A percentile compares a stretch with the other conserved stretches of the same genome.
These are phyloP conservation scores for Therioaphis trifolii DNA, from an alignment of 2,888 invertebrate genomes.

Conservation along the genomic window DNA sequence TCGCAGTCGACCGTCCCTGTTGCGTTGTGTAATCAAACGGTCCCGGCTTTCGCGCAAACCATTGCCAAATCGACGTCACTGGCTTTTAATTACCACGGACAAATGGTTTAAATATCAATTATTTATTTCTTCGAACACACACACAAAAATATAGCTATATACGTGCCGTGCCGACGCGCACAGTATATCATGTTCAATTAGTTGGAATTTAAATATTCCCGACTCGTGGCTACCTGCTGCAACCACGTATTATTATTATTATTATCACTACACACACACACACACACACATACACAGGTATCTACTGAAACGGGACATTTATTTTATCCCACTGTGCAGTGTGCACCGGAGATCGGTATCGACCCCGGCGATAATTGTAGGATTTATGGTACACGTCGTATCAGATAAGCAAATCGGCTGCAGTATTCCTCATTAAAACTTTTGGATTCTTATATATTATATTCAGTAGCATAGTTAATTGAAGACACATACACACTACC, in stretches of 20 bases:
- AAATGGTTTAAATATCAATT: background rate
- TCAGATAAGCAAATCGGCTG: conserved; percentile 37
- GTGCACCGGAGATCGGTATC: conserved; percentile 22
- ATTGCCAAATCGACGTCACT: too few species aligned
- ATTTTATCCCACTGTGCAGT: conserved; percentile 16
- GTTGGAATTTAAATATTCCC: conserved; percentile 15
- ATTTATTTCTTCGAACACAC: too few species aligned
- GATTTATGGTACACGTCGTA: conserved; percentile 36
- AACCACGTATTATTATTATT: background rate
- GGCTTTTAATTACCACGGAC: too few species aligned
- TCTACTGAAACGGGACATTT: conserved; percentile 24
- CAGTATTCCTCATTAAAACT: conserved; percentile 40
- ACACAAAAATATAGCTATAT: too few species aligned
- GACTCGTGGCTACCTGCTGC: conserved; percentile 7
- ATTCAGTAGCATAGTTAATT: conserved; percentile 26
- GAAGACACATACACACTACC: background rate
- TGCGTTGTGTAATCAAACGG: too few species aligned
- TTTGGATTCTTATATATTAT: conserved; percentile 23
- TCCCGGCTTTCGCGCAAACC: too few species aligned
- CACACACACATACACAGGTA: background rate
- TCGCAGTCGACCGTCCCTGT: too few species aligned
- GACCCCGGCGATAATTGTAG: conserved; percentile 33
- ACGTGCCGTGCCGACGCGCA: background rate
- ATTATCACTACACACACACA: too few species aligned
- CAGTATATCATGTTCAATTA: conserved; percentile 21